Evolutionary conservation across 1,140 invertebrate species (phyloP).

Genomic region (Belonocnema kinseyi): DNA sequence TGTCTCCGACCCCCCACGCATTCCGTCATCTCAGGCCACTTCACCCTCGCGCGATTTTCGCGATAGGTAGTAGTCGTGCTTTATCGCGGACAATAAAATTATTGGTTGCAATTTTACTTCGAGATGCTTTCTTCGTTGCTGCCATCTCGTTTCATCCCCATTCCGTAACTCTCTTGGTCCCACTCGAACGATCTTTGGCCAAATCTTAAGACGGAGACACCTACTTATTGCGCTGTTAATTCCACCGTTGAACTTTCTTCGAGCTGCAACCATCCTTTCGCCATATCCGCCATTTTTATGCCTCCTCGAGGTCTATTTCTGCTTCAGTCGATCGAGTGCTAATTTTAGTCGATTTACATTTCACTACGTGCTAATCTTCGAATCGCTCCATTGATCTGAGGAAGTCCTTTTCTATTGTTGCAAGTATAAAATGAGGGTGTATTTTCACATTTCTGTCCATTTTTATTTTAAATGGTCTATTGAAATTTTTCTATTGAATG

Average conservation of each 20-base stretch:
- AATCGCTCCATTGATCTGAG: not conserved
- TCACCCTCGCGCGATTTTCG: conserved; percentile 31
- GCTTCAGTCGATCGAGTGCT: not conserved
- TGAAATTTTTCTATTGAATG: too few species aligned
- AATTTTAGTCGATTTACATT: not conserved
- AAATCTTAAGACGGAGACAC: conserved; percentile 41
- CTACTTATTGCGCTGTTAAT: conserved; percentile 48
- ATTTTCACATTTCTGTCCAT: too few species aligned
- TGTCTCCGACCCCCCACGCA: conserved; percentile 22
- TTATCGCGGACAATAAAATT: conserved; percentile 72
- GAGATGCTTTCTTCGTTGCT: conserved; percentile 36
- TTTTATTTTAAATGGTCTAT: too few species aligned
- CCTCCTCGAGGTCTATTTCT: conserved; percentile 18
- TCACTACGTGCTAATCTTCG: not conserved
- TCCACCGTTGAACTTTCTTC: conserved; percentile 44
- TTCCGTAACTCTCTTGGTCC: conserved; percentile 26
- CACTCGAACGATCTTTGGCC: conserved; percentile 46
- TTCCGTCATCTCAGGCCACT: conserved; percentile 1
- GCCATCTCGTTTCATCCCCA: conserved; percentile 33
- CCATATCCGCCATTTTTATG: not conserved
- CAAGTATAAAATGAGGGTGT: too few species aligned
- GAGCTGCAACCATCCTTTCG: conserved; percentile 30
- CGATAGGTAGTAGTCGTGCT: conserved; percentile 56
- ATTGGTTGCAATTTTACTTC: conserved; percentile 64
- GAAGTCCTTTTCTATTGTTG: too few species aligned